These are phyloP conservation scores for Trachops cirrhosus DNA, from an alignment of 2,797 vertebrate species.

Conservation along the genomic window DNA sequence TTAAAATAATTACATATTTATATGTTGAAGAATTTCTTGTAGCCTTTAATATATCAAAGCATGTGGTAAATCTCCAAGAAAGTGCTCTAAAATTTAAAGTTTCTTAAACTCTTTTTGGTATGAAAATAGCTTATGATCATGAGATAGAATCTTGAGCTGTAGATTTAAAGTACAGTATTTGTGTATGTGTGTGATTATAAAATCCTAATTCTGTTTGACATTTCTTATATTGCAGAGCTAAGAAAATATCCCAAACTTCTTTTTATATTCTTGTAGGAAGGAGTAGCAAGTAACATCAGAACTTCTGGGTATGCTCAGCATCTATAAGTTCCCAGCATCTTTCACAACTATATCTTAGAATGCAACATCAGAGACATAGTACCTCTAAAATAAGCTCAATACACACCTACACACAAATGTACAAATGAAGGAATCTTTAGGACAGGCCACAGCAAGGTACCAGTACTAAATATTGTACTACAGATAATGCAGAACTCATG, in stretches of 20 bases:
- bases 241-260: neutral
- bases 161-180: neutral
- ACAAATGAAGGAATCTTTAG: neutral
- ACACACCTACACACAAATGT: neutral
- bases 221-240: neutral
- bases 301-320: neutral
- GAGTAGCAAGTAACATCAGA: neutral
- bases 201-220: neutral
- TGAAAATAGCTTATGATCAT: neutral
- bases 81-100: neutral
- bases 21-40: neutral
- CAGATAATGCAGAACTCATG: neutral
- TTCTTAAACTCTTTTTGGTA: neutral
- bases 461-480: neutral
- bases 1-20: neutral
- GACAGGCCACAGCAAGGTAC: neutral
- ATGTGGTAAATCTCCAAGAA: neutral
- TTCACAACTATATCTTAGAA: neutral
- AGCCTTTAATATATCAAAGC: neutral
- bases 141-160: neutral
- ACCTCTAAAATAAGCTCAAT: neutral
- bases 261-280: neutral
- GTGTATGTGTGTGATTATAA: neutral
- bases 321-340: neutral
- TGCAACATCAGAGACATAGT: neutral